Evolutionary conservation across 2,888 invertebrate genomes (phyloP).

Genomic region (Volucella zonaria): DNA sequence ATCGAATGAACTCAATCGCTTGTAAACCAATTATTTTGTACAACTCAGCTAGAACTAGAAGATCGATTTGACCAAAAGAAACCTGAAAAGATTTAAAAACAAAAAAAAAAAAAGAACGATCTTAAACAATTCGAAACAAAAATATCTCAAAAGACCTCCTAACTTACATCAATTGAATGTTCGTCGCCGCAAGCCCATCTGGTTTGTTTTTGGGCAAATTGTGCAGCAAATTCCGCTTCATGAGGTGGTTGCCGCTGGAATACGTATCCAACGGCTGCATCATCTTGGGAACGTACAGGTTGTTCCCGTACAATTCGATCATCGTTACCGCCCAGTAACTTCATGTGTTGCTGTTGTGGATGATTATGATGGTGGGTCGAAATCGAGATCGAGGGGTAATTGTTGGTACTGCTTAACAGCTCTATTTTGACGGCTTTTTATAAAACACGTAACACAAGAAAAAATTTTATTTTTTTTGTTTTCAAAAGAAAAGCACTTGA

Average conservation of each 20-base stretch:
- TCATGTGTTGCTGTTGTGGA: constrained; percentile 85
- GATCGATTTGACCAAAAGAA: not conserved
- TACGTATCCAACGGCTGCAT: constrained; percentile 96
- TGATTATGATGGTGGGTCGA: constrained; percentile 79
- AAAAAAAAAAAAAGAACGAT: not conserved
- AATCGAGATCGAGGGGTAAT: constrained; percentile 79
- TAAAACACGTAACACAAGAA: constrained; percentile 59
- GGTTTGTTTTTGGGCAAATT: constrained; percentile 88
- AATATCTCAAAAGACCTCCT: not conserved
- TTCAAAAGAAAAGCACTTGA: constrained; percentile 9
- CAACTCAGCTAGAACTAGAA: too few species aligned
- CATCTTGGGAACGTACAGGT: constrained; percentile 87
- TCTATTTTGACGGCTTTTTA: constrained; percentile 82
- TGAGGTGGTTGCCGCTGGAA: constrained; percentile 90
- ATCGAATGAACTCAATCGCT: too few species aligned
- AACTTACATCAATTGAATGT: constrained; percentile 91
- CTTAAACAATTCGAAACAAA: not conserved
- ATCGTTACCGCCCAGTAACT: constrained; percentile 90
- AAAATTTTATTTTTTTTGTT: constrained; percentile 8
- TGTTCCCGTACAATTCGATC: constrained; percentile 83
- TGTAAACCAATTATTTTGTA: too few species aligned
- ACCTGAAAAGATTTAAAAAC: not conserved
- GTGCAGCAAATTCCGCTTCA: constrained; percentile 89
- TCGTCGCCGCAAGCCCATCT: constrained; percentile 96
- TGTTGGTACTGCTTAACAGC: constrained; percentile 81